phyloP scores from a whole-genome alignment of 2,888 invertebrate genomes.

The Alsophila aescularia region DNA sequence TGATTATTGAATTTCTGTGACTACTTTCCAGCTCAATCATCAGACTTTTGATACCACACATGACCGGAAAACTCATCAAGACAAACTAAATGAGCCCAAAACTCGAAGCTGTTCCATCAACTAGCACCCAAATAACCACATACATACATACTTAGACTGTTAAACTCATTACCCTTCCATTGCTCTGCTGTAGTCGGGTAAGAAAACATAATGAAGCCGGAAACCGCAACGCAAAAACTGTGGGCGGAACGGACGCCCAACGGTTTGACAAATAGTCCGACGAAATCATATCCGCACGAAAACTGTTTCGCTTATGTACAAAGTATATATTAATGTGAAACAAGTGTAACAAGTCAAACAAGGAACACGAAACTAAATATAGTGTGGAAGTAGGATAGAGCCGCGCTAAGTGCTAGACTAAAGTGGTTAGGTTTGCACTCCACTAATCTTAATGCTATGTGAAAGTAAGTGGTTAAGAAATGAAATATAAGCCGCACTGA shows the following conservation, averaged over 20 bases:
- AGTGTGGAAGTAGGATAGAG: background rate
- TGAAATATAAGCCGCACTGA: too few relatives aligned
- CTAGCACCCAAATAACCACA: too few relatives aligned
- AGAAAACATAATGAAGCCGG: conserved; percentile 12
- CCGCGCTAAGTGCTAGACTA: background rate
- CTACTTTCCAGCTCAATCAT: too few relatives aligned
- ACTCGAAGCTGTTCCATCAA: too few relatives aligned
- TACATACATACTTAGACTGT: too few relatives aligned
- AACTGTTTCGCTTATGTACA: conserved; percentile 3
- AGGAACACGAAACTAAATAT: background rate
- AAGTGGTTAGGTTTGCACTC: background rate
- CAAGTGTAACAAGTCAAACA: background rate
- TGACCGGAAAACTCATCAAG: too few relatives aligned
- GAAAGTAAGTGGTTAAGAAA: background rate
- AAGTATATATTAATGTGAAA: background rate
- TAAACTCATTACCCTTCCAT: too few relatives aligned
- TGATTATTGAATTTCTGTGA: too few relatives aligned
- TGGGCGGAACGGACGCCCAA: conserved; percentile 9
- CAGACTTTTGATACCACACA: too few relatives aligned
- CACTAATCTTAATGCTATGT: background rate
- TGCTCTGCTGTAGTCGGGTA: too few relatives aligned
- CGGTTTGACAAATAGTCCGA: conserved; percentile 13
- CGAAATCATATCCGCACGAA: background rate
- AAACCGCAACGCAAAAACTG: conserved; percentile 1
- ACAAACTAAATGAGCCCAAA: too few relatives aligned